Percentiles rank a stretch among this genome's conserved stretches.
Conservation (phyloP, 2,797 vertebrate genomes). For the Phrynocephalus vlangalii region DNA sequence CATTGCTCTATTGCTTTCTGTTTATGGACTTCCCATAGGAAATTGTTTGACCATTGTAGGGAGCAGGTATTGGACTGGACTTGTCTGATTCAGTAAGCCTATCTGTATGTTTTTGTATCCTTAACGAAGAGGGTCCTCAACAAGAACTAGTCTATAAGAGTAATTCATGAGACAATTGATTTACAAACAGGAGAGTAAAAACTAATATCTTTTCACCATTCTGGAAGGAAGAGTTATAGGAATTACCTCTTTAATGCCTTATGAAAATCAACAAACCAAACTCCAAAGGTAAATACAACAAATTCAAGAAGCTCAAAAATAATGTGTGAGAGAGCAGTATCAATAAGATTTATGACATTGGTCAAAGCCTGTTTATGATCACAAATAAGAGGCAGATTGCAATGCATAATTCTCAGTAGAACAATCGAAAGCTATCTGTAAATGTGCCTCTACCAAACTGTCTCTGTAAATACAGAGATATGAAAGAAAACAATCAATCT, state of each 20-base stretch:
- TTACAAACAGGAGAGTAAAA: not conserved
- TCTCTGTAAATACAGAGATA: not conserved
- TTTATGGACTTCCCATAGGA: not conserved
- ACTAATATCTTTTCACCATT: not conserved
- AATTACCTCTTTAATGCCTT: not conserved
- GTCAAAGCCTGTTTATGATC: not conserved
- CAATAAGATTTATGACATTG: slow-evolving; percentile 27
- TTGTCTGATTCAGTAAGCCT: not conserved
- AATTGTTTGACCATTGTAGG: not conserved
- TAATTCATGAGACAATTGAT: not conserved
- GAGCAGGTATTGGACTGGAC: not conserved
- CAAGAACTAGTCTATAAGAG: not conserved
- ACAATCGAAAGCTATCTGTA: slow-evolving; percentile 19
- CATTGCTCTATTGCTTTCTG: not conserved
- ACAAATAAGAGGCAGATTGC: slow-evolving; percentile 6
- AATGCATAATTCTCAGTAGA: slow-evolving; percentile 24
- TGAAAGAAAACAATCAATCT: not conserved
- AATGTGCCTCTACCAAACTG: not conserved
- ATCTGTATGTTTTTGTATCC: not conserved
- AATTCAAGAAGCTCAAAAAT: not conserved
- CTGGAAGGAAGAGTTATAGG: not conserved
- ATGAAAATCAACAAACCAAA: not conserved
- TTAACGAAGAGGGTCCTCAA: not conserved
- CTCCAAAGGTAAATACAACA: not conserved
- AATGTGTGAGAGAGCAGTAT: slow-evolving; percentile 11